Evolutionary conservation across 2,888 invertebrate genomes (phyloP).

Genomic region (Athripsodes cinereus): DNA sequence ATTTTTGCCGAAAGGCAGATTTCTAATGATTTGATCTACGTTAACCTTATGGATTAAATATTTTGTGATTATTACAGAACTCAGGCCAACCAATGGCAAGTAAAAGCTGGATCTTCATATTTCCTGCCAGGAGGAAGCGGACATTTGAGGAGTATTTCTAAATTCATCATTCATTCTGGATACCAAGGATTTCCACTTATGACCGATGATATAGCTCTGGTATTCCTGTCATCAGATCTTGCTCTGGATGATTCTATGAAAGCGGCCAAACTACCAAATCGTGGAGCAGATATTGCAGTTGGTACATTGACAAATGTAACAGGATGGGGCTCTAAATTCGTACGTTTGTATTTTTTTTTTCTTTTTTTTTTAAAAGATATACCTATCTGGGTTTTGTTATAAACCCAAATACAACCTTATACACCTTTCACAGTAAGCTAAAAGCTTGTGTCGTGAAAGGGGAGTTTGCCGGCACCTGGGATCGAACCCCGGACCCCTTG

Average conservation of each 20-base stretch:
- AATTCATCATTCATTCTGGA: not conserved
- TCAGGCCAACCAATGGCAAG: not conserved
- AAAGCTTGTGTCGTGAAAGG: too few species aligned
- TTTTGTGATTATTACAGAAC: too few species aligned
- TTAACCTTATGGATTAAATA: too few species aligned
- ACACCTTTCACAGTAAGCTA: too few species aligned
- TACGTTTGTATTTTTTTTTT: not conserved
- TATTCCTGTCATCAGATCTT: not conserved
- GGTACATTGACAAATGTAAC: not conserved
- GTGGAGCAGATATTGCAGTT: not conserved
- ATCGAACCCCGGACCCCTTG: too few species aligned
- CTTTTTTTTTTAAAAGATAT: too few species aligned
- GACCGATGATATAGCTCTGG: not conserved
- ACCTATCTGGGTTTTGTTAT: too few species aligned
- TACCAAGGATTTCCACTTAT: not conserved
- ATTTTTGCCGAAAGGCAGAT: too few species aligned
- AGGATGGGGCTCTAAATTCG: not conserved
- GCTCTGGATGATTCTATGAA: not conserved
- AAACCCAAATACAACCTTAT: too few species aligned
- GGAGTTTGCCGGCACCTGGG: too few species aligned
- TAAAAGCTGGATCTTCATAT: not conserved
- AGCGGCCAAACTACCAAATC: not conserved
- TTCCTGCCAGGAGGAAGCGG: not conserved
- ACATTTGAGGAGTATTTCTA: not conserved
- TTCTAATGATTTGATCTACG: too few species aligned